Base-by-base conservation (phyloP, 1,140 invertebrate genomes). In the Lamellibrachia luymesi region DNA sequence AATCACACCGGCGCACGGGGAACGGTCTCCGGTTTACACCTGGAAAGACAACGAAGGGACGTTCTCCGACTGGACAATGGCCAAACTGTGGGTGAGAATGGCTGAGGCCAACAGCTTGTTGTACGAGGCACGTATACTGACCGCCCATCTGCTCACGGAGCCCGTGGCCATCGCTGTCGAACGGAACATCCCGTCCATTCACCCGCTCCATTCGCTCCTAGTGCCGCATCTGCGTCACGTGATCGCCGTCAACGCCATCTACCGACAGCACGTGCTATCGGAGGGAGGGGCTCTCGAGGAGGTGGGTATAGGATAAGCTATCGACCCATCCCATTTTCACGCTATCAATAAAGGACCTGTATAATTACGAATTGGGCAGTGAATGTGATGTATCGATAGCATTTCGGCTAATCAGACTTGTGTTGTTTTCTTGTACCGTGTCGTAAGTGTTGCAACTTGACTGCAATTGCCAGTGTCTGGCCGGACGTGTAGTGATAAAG, bases 31-130 rank as follows among this genome's bases (percentile, higher is more conserved):
- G 22, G 51, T 93, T 90, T 93, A 92, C 90, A 93, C 93, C 27
- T 38, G 25, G 10, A 25, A 50, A 6, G 93, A 93, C 51, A 52
- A 93, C 93, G 27, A 8, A 13, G 93, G 93, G 8, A 27, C 25
- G 25, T 93, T 92, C 51, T 93, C 93, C 8, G 90, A 93, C 4
- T 93, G 93, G 93, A 27, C 51, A 51, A 90, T 93, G n/a, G 93
- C 93, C 93, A 93, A 93, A 64, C 27, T 93, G 90, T 93, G 93
- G 93, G 93, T 93, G 5, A 25, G 93, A 22, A 90, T 92, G 8
- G 93, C 93, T 6, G 93, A 92, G 1, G 38, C 90, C n/a, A 93
- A 93, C 90, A 22, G 49, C n/a, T 89, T 49, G 10, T 51, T 51
- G 17, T 50, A 51, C 25, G 17, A 22, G 17, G 51, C 56, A 13